Evolutionary conservation across 2,797 vertebrate species (phyloP), one percentile per base, ranked within the genome.

Genomic region (Enteromius unitaeniatus): DNA sequence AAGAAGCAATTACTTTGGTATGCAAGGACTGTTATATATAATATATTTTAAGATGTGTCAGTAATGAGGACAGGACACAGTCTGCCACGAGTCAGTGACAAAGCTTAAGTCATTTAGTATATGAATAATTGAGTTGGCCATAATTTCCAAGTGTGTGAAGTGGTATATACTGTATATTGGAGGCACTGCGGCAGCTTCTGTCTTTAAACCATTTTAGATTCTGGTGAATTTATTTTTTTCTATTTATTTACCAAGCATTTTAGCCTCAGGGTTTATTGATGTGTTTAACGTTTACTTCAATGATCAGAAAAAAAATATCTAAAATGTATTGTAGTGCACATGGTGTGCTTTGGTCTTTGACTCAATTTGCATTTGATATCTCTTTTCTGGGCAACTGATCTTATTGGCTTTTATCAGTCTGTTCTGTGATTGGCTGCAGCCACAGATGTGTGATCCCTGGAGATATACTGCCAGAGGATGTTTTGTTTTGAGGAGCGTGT

Each of bases 71-170:
- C 74, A 76, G 34, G n/a, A 60, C 74, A 76, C 74, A 60, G 74
- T 58, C 73, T 76, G 73, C 34, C 51, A 58, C 2, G 19, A 58
- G 51, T 76, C 74, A 42, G 53, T 60, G 74, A 76, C 34, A 26
- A 76, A 76, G 74, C 34, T 60, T 26, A 60, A 40, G 34, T 76
- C 53, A 42, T 76, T 60, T 76, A 76, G 19, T 68, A 81, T 84
- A 80, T 78, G 47, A 78, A 84, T 84, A 65, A 86, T 84, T 80
- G 65, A 86, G 76, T 73, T 58, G 34, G 26, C 45, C 31, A 34
- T 81, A 58, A 78, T 73, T 86, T 60, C 34, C 74, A 42, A 76
- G 34, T 34, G 4, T 76, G 74, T 76, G 53, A 60, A 60, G n/a
- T 42, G 53, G 74, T 55, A 40, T 58, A n/a, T 58, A 23, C 34